phyloP scores from a whole-genome alignment of 92 coral and sea anemone species.

The Palythoa grandiflora region DNA sequence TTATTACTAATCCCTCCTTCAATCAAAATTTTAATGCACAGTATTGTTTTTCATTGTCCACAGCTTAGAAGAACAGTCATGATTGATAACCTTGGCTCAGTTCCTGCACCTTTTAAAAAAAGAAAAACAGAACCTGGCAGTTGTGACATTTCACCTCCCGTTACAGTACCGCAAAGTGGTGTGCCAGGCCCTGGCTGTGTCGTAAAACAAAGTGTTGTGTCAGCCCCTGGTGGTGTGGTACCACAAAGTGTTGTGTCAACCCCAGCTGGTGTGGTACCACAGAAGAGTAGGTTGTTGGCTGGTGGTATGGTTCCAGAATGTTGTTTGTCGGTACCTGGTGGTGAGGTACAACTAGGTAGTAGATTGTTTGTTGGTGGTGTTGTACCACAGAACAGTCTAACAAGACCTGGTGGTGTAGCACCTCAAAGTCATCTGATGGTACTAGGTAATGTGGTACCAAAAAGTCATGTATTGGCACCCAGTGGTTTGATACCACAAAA shows the following conservation, averaged over 20 bases:
- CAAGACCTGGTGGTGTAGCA: no score
- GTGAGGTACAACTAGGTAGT: neutral
- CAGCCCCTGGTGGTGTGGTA: slow-evolving; percentile 12
- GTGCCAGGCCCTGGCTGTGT: neutral
- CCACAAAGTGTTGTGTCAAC: neutral
- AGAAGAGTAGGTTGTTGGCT: neutral
- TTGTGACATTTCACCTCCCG: neutral
- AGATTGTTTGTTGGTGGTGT: neutral
- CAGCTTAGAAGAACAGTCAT: slow-evolving; percentile 1
- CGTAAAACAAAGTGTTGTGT: neutral
- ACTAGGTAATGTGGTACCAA: no score
- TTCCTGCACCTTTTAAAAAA: slow-evolving; percentile 9
- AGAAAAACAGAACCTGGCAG: neutral
- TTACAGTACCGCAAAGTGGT: neutral
- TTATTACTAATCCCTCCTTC: slow-evolving; percentile 1
- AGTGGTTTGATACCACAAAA: no score
- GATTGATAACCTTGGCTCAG: slow-evolving; percentile 2
- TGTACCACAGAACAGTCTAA: no score
- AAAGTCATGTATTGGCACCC: no score
- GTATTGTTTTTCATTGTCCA: neutral
- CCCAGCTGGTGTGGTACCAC: neutral
- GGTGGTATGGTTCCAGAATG: neutral
- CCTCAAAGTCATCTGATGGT: no score
- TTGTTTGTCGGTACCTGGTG: neutral
- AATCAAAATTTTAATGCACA: neutral